Percentiles rank a stretch among this genome's conserved stretches.
Conservation (phyloP, 2,888 invertebrate species). For the Platycheirus albimanus region DNA sequence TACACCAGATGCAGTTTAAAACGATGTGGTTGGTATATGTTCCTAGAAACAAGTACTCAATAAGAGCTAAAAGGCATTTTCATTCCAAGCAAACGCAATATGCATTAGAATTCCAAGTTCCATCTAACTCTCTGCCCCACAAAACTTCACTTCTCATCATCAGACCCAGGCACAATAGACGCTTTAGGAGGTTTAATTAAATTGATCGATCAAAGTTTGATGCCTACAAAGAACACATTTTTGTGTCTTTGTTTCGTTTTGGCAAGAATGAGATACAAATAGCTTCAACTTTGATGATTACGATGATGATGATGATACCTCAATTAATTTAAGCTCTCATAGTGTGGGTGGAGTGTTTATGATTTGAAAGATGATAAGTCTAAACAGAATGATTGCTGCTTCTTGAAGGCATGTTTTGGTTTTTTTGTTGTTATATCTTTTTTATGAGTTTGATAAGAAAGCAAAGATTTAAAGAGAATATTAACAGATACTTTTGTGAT, state of each 20-base stretch:
- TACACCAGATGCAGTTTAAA: too few relatives aligned
- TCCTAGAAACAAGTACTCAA: too few relatives aligned
- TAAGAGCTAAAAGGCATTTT: background rate
- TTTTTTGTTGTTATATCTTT: too few relatives aligned
- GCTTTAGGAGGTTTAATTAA: conserved; percentile 8
- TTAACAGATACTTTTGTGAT: too few relatives aligned
- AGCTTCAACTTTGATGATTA: background rate
- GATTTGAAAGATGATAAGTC: too few relatives aligned
- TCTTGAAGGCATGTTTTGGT: too few relatives aligned
- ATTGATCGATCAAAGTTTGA: conserved; percentile 25
- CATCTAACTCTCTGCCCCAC: background rate
- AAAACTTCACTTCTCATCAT: background rate
- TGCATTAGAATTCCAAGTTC: background rate
- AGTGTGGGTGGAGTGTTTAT: too few relatives aligned
- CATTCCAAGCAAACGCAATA: background rate
- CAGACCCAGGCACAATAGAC: background rate
- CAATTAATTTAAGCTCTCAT: conserved; percentile 1
- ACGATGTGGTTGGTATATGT: too few relatives aligned
- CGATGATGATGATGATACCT: conserved; percentile 7
- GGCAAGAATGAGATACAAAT: conserved; percentile 12
- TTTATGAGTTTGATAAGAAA: too few relatives aligned
- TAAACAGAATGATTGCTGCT: too few relatives aligned
- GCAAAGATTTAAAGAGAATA: too few relatives aligned
- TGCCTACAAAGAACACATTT: background rate
- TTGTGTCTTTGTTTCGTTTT: background rate